These are phyloP conservation scores for Bos javanicus DNA, from an alignment of 2,113 vertebrate species.

Conservation along the genomic window DNA sequence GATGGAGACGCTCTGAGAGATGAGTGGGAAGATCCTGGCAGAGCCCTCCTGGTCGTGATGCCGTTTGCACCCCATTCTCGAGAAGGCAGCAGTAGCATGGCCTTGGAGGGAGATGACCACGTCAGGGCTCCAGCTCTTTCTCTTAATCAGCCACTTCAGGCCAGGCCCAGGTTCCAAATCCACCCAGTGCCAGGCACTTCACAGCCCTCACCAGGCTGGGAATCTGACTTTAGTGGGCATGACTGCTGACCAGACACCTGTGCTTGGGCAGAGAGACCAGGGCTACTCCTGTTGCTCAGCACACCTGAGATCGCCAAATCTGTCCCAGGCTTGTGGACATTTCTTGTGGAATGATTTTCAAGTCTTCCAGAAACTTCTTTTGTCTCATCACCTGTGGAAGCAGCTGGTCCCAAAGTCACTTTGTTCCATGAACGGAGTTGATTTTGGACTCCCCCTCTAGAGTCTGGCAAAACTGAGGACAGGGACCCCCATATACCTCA, in stretches of 20 bases:
- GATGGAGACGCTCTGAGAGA: background rate
- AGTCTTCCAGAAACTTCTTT: background rate
- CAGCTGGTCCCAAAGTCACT: background rate
- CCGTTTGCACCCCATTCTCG: background rate
- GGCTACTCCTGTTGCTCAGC: background rate
- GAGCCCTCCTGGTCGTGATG: background rate
- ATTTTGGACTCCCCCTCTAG: background rate
- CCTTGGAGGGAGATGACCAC: no score
- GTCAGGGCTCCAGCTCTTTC: background rate
- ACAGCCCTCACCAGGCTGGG: background rate
- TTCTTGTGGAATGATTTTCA: background rate
- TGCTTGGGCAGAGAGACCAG: background rate
- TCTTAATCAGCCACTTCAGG: background rate
- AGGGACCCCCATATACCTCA: fast-evolving
- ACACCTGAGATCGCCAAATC: background rate
- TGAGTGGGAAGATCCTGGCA: fast-evolving
- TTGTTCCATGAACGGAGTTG: background rate
- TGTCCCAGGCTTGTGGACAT: background rate
- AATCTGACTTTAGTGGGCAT: background rate
- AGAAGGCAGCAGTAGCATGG: background rate
- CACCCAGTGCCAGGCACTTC: background rate
- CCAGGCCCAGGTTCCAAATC: background rate
- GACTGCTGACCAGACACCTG: background rate
- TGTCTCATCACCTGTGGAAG: background rate
- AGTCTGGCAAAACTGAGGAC: background rate